These are phyloP conservation scores for Drosophila tristis DNA, from an alignment of 1,140 invertebrate species.

Conservation along the genomic window DNA sequence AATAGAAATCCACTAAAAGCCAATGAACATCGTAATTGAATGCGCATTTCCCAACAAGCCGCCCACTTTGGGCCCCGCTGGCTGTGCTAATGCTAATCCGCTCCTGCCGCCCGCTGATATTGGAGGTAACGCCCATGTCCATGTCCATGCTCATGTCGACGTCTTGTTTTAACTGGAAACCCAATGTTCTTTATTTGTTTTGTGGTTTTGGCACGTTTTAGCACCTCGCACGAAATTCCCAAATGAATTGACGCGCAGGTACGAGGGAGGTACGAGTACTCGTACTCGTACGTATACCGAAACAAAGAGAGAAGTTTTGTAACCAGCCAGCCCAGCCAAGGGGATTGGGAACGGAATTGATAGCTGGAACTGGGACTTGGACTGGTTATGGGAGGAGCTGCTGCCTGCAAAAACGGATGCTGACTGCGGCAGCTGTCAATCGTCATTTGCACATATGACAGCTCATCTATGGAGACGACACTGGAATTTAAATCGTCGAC, in stretches of 20 bases:
- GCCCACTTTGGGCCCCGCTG: conserved; percentile 18
- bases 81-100: conserved; percentile 27
- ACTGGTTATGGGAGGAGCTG: conserved; percentile 36
- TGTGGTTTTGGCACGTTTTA: conserved; percentile 73
- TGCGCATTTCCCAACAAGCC: not conserved
- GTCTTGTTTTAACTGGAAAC: conserved; percentile 59
- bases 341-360: conserved; percentile 1
- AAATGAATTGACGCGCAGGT: conserved; percentile 69
- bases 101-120: conserved; percentile 48
- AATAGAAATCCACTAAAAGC: not conserved
- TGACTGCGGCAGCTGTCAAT: conserved; percentile 77
- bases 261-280: not conserved
- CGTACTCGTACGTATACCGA: not conserved
- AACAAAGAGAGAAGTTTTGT: conserved; percentile 9
- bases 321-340: not conserved
- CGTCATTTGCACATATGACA: conserved; percentile 78
- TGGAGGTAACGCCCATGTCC: conserved; percentile 75
- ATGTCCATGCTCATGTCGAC: conserved; percentile 65
- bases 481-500: conserved; percentile 69
- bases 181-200: conserved; percentile 65
- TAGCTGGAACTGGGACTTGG: conserved; percentile 18
- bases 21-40: not conserved
- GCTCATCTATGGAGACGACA: conserved; percentile 63
- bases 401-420: conserved; percentile 34
- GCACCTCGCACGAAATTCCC: conserved; percentile 60